Evolutionary conservation across 2,113 vertebrate genomes (phyloP), one percentile per base, ranked within the genome.

Genomic region (Mus spicilegus): DNA sequence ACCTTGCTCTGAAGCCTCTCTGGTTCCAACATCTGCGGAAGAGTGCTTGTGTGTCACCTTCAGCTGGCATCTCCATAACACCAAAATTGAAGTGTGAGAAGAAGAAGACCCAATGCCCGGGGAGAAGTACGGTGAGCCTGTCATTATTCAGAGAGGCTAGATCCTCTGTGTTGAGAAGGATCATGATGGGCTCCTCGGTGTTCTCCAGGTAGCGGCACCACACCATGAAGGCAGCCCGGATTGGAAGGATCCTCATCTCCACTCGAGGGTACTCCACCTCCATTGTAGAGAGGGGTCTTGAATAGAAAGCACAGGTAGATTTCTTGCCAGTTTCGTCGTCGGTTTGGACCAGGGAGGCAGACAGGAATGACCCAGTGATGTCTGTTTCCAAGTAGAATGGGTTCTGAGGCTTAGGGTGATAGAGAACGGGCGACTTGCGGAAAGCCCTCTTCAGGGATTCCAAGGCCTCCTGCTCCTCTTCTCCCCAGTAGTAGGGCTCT

Each of bases 121-220:
- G 97, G 97, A 97, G 96, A 94, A 98, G 96, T 95, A 97, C 96
- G 97, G 97, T 97, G 97, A 98, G 97, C 97, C 97, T 96, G 97
- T 97, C 96, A 96, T 97, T 95, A 76, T 98, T 98, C 97, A 98
- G 96, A 75, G 97, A 98, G 97, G 97, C 92, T 16, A 97, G 97
- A 94, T 97, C 97, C 97, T 98, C 96, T 30, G 89, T 93, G 82
- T 95, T 95, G 78, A 97, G 95, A 94, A 96, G 97, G 96, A 97
- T 96, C 97, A 98, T 97, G 97, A 98, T 96, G 91, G 97, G 97
- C 97, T 98, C 96, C 96, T 97, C 97, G 96, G 94, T 96, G 97
- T 97, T 97, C 97, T 98, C 97, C 97, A 97, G 97, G 97, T 97
- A 97, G 96, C 87, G 96, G 13, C 87, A 72, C 97, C 97, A 98